Conservation (phyloP, 1,140 invertebrate species). For the Lepidurus apus region DNA sequence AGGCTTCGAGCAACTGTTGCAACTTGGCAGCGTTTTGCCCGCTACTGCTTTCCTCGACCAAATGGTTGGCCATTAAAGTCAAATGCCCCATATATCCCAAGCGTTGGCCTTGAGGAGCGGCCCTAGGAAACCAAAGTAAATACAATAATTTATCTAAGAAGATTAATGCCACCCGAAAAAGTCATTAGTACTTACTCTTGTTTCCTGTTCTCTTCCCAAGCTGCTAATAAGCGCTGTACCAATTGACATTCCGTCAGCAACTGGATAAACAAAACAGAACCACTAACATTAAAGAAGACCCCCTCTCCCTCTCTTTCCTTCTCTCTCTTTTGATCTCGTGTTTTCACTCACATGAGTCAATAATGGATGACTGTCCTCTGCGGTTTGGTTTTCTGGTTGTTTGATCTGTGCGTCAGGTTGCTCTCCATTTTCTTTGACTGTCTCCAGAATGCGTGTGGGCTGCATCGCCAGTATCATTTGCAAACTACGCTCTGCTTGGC, state of each 20-base stretch:
- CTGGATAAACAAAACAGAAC: conserved; percentile 48
- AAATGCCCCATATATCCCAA: conserved; percentile 72
- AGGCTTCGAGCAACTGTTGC: conserved; percentile 45
- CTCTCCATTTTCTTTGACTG: conserved; percentile 39
- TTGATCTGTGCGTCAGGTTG: conserved; percentile 25
- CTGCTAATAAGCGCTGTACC: conserved; percentile 59
- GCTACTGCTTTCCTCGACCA: conserved; percentile 49
- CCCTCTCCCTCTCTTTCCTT: conserved; percentile 36
- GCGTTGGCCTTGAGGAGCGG: conserved; percentile 50
- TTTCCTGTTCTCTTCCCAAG: conserved; percentile 58
- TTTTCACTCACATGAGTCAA: conserved; percentile 29
- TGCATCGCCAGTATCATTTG: conserved; percentile 54
- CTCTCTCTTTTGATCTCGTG: not conserved
- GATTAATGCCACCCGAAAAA: not conserved
- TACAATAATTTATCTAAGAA: not conserved
- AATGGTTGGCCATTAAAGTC: conserved; percentile 63
- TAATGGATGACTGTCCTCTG: conserved; percentile 24
- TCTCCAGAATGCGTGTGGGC: conserved; percentile 39
- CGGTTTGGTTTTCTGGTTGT: conserved; percentile 22
- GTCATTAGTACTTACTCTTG: conserved; percentile 44
- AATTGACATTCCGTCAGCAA: conserved; percentile 61
- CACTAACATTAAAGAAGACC: conserved; percentile 38
- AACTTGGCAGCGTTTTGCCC: conserved; percentile 45
- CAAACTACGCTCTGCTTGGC: conserved; percentile 70
- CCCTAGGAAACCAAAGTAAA: conserved; percentile 40